Percentiles rank a stretch among this genome's conserved stretches.
phyloP scores from a whole-genome alignment of 2,113 vertebrate genomes.

The Ictalurus punctatus region DNA sequence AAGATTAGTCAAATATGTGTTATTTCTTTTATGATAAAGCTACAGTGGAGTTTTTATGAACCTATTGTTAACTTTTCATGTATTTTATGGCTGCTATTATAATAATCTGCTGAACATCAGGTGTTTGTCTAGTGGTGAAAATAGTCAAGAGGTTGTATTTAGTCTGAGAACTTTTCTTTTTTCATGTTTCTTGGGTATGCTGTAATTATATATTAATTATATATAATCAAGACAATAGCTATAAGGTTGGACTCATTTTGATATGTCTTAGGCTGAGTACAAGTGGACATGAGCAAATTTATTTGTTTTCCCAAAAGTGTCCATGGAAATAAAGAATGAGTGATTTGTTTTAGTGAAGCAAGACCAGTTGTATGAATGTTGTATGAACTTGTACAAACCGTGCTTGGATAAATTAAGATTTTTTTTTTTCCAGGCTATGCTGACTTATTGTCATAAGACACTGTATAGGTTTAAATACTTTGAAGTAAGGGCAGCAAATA shows the following conservation, averaged over 20 bases:
- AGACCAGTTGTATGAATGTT: not conserved
- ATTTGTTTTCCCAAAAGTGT: conserved; percentile 2
- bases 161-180: not conserved
- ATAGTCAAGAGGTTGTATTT: not conserved
- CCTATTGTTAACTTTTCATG: not conserved
- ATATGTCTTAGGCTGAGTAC: not conserved
- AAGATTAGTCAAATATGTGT: conserved; percentile 32
- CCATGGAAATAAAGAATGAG: conserved; percentile 15
- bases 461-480: not conserved
- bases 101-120: conserved; percentile 4
- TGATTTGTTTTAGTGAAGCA: not conserved
- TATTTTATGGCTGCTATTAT: conserved; percentile 11
- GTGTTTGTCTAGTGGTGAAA: not conserved
- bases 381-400: not conserved
- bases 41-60: not conserved
- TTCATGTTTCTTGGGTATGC: not conserved
- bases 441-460: not conserved
- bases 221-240: not conserved
- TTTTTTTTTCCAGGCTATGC: not conserved
- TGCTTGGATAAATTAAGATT: not conserved
- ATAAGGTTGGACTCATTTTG: not conserved
- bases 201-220: not conserved
- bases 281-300: not conserved
- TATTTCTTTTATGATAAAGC: conserved; percentile 22
- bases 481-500: not conserved